Evolutionary conservation across 2,797 vertebrate genomes (phyloP), one percentile per base, ranked within the genome.

Genomic region (Cyclopterus lumpus): DNA sequence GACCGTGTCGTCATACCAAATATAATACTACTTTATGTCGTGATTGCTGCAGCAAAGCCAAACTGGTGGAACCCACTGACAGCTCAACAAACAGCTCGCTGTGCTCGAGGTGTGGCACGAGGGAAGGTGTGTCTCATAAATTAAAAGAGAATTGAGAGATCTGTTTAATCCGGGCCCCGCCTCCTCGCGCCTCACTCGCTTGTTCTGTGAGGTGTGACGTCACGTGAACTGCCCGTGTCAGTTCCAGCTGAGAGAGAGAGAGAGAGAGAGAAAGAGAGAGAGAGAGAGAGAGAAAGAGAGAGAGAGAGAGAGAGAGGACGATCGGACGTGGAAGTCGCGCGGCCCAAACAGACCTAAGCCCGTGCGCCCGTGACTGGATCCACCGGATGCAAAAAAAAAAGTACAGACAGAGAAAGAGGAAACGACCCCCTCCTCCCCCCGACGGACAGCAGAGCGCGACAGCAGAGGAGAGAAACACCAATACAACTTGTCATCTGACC

Each of bases 221-320:
- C 95, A 95, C 94, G 91, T 93, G 93, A 94, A 89, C 87, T 83
- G 82, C 94, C 92, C 94, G 94, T 95, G 95, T 95, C 91, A 75
- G 92, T 91, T 95, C 94, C 95, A 95, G 94, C 95, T 95, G 94
- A 95, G 93, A 74, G 86, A 44, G 53, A 68, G 71, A 64, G 60
- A 46, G 63, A 12, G 72, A 18, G 73, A 64, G 60, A 54, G 63
- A 11, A 71, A 15, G 83, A 22, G 60, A 8, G 62, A 46, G 64
- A 46, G 77, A 8, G 44, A 9, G 94, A 68, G 71, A 64, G 60
- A 46, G 63, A 12, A 72, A 18, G 73, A 64, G 60, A 14, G 78
- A 11, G 30, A 14, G n/a, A 36, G 32, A 72, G 68, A 64, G 74
- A 75, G 82, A 81, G 77, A 80, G 84, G 34, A 77, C 76, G 24